Conservation (phyloP, 1,140 invertebrate species). For the Bicyclus anynana region DNA sequence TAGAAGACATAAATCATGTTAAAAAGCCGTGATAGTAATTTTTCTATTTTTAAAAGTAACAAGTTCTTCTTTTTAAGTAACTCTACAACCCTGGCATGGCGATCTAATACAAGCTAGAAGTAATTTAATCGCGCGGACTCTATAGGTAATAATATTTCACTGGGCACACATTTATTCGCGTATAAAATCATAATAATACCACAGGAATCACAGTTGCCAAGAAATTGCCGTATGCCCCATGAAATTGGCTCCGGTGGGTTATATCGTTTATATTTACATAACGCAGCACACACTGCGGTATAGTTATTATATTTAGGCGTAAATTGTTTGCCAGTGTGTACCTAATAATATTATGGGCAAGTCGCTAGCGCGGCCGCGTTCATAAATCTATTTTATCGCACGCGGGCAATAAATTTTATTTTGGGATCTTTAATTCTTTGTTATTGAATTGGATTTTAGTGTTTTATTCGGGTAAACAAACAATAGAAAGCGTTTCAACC, state of each 20-base stretch:
- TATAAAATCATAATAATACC: slow-evolving; percentile 7
- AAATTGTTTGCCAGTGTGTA: slow-evolving; percentile 48
- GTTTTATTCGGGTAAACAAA: slow-evolving; percentile 77
- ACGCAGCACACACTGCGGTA: slow-evolving; percentile 21
- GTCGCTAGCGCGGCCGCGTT: slow-evolving; percentile 51
- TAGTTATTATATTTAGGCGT: slow-evolving; percentile 34
- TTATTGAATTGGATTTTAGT: slow-evolving; percentile 77
- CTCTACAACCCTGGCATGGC: no score
- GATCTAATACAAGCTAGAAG: no score
- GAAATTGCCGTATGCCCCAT: slow-evolving; percentile 16
- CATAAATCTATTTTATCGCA: slow-evolving; percentile 77
- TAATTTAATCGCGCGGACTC: neutral
- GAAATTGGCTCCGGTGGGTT: slow-evolving; percentile 13
- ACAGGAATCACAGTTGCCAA: slow-evolving; percentile 10
- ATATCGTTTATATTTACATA: slow-evolving; percentile 34
- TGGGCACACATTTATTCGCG: neutral
- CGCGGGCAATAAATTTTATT: slow-evolving; percentile 75
- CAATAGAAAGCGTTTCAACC: slow-evolving; percentile 63
- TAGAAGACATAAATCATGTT: no score
- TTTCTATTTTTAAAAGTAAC: no score
- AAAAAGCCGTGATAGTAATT: no score
- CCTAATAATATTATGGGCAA: slow-evolving; percentile 67
- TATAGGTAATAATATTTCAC: neutral
- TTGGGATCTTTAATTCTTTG: slow-evolving; percentile 77
- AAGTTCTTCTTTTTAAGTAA: no score